A percentile compares a stretch with the other conserved stretches of the same genome.
phyloP scores from a whole-genome alignment of 2,797 vertebrate species.

The Danio aesculapii region DNA sequence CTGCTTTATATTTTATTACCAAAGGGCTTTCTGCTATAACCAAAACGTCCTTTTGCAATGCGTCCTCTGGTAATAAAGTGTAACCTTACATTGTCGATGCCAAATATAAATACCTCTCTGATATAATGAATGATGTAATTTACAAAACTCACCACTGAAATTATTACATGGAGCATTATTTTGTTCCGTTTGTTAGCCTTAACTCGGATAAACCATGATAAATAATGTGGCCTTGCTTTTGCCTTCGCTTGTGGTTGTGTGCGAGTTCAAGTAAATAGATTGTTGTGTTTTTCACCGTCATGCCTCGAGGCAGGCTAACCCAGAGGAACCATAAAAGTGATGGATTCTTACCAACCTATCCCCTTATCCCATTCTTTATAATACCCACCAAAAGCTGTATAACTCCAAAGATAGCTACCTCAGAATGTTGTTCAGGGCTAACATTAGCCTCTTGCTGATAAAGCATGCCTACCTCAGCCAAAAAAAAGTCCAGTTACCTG shows the following conservation, averaged over 20 bases:
- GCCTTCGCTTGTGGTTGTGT: conserved; percentile 60
- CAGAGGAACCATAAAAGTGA: conserved; percentile 60
- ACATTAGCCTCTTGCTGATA: conserved; percentile 68
- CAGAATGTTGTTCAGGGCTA: conserved; percentile 71
- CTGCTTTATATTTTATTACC: conserved; percentile 54
- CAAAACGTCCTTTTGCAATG: conserved; percentile 71
- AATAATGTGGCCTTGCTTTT: conserved; percentile 69
- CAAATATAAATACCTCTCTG: conserved; percentile 58
- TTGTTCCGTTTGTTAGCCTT: conserved; percentile 63
- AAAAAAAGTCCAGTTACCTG: conserved; percentile 43
- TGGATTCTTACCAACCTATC: conserved; percentile 24
- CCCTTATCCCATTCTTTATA: conserved; percentile 13
- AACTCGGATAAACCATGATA: conserved; percentile 66
- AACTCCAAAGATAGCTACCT: conserved; percentile 81
- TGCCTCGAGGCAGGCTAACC: conserved; percentile 66
- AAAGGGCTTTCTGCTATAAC: conserved; percentile 69
- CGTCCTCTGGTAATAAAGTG: conserved; percentile 59
- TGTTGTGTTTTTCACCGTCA: conserved; percentile 63
- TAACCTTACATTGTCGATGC: conserved; percentile 55
- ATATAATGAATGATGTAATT: conserved; percentile 13
- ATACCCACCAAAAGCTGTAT: conserved; percentile 64
- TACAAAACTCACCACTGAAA: conserved; percentile 39
- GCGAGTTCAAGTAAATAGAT: conserved; percentile 60
- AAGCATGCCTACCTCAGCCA: conserved; percentile 71
- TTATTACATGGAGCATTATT: conserved; percentile 37